Conservation (phyloP, 2,888 invertebrate genomes). For the Eupithecia tripunctaria region DNA sequence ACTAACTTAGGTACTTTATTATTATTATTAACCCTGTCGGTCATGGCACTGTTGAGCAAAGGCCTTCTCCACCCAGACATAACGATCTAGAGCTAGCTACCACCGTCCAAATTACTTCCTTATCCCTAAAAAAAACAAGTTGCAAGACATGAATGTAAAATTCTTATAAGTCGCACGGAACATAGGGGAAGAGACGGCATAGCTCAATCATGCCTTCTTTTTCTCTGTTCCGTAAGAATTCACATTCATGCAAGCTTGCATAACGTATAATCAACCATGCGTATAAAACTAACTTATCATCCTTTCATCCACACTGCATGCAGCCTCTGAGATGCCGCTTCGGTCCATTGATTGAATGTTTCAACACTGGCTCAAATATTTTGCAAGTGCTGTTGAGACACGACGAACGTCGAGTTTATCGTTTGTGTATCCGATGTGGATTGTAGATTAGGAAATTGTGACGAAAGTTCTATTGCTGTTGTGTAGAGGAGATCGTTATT, state of each 20-base stretch:
- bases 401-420: constrained; percentile 38
- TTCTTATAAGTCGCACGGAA: too few relatives aligned
- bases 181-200: too few relatives aligned
- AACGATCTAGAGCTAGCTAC: too few relatives aligned
- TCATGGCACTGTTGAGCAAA: too few relatives aligned
- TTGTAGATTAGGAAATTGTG: constrained; percentile 18
- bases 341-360: constrained; percentile 27
- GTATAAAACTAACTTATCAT: neutral
- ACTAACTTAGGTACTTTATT: neutral
- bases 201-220: neutral
- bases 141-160: too few relatives aligned
- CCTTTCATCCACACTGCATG: neutral
- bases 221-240: neutral
- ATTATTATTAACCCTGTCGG: neutral
- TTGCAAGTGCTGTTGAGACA: constrained; percentile 53
- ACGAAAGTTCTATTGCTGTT: constrained; percentile 2
- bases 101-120: neutral
- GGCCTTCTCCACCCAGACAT: too few relatives aligned
- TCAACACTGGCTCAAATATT: constrained; percentile 40
- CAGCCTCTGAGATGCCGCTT: neutral
- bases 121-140: neutral
- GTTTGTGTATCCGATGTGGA: neutral
- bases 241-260: neutral
- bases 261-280: neutral
- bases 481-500: neutral